A percentile compares a stretch with the other conserved stretches of the same genome.
Conservation (phyloP, 2,888 invertebrate species). For the Yponomeuta cagnagella region DNA sequence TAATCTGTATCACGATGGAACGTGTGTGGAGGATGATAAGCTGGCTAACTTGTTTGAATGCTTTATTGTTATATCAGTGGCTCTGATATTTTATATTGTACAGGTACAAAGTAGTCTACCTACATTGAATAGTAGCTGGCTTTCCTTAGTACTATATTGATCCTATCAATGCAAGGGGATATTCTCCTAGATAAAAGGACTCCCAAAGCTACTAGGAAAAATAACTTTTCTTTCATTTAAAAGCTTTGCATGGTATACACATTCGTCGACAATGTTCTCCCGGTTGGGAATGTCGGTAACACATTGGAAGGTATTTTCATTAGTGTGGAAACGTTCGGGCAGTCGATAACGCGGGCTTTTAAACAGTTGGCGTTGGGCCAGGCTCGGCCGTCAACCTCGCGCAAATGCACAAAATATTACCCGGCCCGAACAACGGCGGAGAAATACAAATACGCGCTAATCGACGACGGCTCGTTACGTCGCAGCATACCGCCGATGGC, state of each 20-base stretch:
- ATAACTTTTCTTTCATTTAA: not conserved
- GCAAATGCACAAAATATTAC: slow-evolving; percentile 19
- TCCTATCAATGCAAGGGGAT: too few relatives aligned
- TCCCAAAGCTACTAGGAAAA: too few relatives aligned
- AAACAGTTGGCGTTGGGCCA: slow-evolving; percentile 47
- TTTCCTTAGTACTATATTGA: too few relatives aligned
- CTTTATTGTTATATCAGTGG: not conserved
- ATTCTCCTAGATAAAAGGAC: too few relatives aligned
- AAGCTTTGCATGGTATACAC: not conserved
- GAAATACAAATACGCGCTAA: slow-evolving; percentile 9
- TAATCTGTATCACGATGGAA: not conserved
- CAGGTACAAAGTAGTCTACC: not conserved
- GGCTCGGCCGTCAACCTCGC: slow-evolving; percentile 54
- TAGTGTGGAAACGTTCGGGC: slow-evolving; percentile 1
- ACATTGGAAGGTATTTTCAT: slow-evolving; percentile 14
- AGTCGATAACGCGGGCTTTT: slow-evolving; percentile 14
- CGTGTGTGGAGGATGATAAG: not conserved
- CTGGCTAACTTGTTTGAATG: not conserved
- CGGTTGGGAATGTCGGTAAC: slow-evolving; percentile 8
- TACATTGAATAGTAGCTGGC: too few relatives aligned
- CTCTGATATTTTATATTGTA: not conserved
- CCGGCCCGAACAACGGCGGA: not conserved
- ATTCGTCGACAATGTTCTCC: slow-evolving; percentile 10
- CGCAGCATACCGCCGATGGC: not conserved
- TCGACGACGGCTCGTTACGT: slow-evolving; percentile 7